Percentiles rank a stretch among this genome's conserved stretches.
These are phyloP conservation scores for pig (Sus scrofa) DNA, from an alignment of 2,113 vertebrate genomes.

Conservation along the genomic window DNA sequence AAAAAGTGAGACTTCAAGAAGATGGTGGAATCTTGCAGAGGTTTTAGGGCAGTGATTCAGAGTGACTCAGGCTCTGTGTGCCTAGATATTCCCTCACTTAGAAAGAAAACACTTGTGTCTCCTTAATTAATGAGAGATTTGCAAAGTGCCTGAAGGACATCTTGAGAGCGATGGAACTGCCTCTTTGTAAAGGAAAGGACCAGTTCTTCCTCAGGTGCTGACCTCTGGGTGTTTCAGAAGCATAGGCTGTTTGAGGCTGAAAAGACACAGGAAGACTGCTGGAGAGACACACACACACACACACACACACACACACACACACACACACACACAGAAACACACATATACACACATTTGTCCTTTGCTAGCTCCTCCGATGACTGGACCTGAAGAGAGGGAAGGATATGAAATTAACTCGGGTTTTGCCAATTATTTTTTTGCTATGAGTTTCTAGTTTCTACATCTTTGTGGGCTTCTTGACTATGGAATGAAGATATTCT, in stretches of 20 bases:
- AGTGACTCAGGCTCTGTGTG: not conserved
- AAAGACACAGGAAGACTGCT: constrained; percentile 3
- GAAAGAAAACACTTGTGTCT: not conserved
- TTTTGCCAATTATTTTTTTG: not conserved
- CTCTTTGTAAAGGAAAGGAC: not conserved
- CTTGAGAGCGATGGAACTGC: not conserved
- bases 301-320: no score
- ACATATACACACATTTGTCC: not conserved
- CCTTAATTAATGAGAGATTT: not conserved
- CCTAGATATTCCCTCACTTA: not conserved
- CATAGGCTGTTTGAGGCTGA: not conserved
- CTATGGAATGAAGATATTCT: constrained; percentile 54
- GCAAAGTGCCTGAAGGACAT: not conserved
- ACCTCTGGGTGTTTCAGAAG: not conserved
- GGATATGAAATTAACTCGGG: constrained; percentile 31
- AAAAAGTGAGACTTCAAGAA: constrained; percentile 1
- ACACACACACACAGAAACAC: not conserved
- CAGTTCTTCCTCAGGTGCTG: not conserved
- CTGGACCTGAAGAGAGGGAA: not conserved
- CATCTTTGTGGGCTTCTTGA: not conserved
- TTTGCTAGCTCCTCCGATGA: not conserved
- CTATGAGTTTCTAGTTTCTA: constrained; percentile 16
- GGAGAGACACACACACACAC: no score
- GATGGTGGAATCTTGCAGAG: not conserved
- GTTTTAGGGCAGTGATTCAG: not conserved